Evolutionary conservation across 2,113 vertebrate species (phyloP).

Genomic region (Daubentonia madagascariensis): DNA sequence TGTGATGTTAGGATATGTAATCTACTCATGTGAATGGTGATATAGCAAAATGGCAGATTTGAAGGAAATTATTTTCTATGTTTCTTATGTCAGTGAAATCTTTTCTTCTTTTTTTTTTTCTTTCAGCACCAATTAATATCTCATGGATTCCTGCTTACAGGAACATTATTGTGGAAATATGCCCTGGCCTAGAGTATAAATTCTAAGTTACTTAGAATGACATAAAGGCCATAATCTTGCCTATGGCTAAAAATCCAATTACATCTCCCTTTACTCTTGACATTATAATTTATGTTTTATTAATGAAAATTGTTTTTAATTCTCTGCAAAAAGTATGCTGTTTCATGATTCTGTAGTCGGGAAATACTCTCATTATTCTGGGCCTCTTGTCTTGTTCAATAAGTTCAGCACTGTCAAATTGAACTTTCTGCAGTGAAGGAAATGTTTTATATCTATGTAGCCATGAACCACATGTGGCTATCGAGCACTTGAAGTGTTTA

Average conservation of each 20-base stretch:
- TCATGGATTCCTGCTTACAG: not conserved
- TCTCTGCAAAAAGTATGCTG: conserved; percentile 5
- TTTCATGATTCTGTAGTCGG: not conserved
- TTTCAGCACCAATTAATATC: not conserved
- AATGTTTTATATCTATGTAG: not conserved
- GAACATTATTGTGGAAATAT: conserved; percentile 30
- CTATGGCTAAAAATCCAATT: conserved; percentile 73
- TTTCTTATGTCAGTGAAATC: not conserved
- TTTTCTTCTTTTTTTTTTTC: not conserved
- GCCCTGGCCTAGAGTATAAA: not conserved
- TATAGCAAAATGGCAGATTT: not conserved
- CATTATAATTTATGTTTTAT: conserved; percentile 59
- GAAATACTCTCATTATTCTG: not conserved
- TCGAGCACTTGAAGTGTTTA: not conserved
- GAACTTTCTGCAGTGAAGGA: not conserved
- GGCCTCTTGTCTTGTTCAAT: not conserved
- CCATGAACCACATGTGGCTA: not conserved
- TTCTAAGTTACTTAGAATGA: conserved; percentile 46
- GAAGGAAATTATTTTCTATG: not conserved
- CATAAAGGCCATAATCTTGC: conserved; percentile 59
- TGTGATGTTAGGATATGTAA: not conserved
- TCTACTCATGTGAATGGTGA: not conserved
- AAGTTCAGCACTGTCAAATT: not conserved
- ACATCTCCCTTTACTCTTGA: conserved; percentile 51
- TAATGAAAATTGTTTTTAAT: conserved; percentile 67